A percentile compares a stretch with the other conserved stretches of the same genome.
Conservation (phyloP, 53 echinoderm and acorn worm species). For the Echinometra lucunter region DNA sequence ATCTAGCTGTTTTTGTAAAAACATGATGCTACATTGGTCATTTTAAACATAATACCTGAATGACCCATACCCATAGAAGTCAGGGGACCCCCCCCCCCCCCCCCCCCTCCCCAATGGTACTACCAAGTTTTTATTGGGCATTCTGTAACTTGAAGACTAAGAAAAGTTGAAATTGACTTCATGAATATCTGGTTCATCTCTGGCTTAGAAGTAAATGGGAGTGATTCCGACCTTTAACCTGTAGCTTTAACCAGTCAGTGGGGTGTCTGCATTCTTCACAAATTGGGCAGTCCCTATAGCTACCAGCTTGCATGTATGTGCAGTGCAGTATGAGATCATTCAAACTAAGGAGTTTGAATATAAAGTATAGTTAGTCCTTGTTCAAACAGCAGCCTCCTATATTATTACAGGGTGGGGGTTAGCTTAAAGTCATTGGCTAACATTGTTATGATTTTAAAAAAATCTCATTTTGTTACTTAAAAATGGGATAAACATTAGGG, state of each 20-base stretch:
- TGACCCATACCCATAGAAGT: no score
- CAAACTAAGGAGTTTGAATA: no score
- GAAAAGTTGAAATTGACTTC: neutral
- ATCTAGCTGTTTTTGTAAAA: no score
- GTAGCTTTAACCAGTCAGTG: constrained; percentile 19
- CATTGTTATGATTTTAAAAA: no score
- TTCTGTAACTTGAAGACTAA: neutral
- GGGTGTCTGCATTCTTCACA: constrained; percentile 44
- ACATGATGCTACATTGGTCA: no score
- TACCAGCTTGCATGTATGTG: neutral
- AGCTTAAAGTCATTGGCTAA: no score
- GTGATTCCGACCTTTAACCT: constrained; percentile 12
- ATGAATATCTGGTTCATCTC: neutral
- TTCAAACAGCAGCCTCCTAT: no score
- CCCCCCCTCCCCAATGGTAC: neutral
- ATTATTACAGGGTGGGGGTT: no score
- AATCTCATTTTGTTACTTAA: no score
- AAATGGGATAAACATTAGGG: no score
- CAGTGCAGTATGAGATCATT: neutral
- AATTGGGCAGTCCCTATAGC: constrained; percentile 12
- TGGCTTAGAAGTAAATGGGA: neutral
- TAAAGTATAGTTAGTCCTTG: no score
- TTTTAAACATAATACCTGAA: no score
- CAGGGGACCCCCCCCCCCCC: neutral
- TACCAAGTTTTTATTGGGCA: neutral